phyloP scores from a whole-genome alignment of 2,888 invertebrate genomes.

The Morpho achilles region DNA sequence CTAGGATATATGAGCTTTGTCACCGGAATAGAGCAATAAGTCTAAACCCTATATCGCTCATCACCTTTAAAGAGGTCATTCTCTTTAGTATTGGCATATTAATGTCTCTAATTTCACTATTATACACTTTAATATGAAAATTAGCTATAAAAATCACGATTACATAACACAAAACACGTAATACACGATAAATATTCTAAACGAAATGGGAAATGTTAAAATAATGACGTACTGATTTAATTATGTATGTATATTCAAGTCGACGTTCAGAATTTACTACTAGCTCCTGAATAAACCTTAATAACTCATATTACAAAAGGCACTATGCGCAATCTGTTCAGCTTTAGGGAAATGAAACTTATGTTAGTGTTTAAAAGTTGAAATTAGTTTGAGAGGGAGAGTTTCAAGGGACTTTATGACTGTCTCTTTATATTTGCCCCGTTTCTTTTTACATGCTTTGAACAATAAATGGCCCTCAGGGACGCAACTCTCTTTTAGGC shows the following conservation, averaged over 20 bases:
- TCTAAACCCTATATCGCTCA: too few species aligned
- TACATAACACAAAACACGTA: background rate
- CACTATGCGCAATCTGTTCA: constrained; percentile 25
- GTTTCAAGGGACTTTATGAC: constrained; percentile 34
- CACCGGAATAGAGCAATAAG: too few species aligned
- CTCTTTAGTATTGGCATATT: too few species aligned
- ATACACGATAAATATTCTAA: constrained; percentile 3
- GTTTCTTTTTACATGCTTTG: constrained; percentile 66
- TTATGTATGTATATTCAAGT: constrained; percentile 53
- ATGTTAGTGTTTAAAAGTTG: constrained; percentile 23
- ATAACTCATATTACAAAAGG: constrained; percentile 39
- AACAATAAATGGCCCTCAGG: constrained; percentile 65
- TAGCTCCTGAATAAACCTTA: constrained; percentile 60
- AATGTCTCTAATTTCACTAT: too few species aligned
- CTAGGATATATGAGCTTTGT: too few species aligned
- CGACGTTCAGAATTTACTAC: constrained; percentile 58
- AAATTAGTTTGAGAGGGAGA: constrained; percentile 24
- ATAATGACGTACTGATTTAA: constrained; percentile 38
- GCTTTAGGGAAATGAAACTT: constrained; percentile 34
- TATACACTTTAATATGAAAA: too few species aligned
- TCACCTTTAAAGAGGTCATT: too few species aligned
- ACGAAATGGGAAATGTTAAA: constrained; percentile 20
- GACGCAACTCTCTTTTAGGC: constrained; percentile 50
- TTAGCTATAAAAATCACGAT: too few species aligned
- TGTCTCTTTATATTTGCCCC: constrained; percentile 41